A percentile compares a stretch with the other conserved stretches of the same genome.
Evolutionary conservation across 2,888 invertebrate genomes (phyloP).

Genomic region (Steinernema carpocapsae): DNA sequence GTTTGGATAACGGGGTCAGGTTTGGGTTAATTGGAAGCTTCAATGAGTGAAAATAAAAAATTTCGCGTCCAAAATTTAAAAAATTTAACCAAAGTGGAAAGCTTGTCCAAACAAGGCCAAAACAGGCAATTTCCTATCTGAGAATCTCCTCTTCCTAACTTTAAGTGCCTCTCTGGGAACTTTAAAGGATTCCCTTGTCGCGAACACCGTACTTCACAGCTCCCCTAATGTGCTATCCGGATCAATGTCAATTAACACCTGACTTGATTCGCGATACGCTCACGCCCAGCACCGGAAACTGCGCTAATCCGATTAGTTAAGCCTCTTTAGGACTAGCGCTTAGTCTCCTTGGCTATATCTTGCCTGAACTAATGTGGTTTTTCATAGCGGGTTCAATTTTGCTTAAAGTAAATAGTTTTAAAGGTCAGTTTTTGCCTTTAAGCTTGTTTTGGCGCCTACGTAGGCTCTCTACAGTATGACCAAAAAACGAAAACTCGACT

Average conservation of each 20-base stretch:
- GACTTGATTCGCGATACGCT: no score
- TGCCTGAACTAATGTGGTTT: no score
- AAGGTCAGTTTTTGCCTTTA: background rate
- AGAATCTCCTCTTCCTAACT: background rate
- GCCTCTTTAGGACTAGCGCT: background rate
- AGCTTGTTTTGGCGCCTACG: background rate
- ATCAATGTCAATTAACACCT: constrained; percentile 31
- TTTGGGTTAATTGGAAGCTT: no score
- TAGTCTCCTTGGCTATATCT: no score
- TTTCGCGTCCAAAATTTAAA: no score
- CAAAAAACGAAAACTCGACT: constrained; percentile 22
- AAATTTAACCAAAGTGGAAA: no score
- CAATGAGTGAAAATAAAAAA: no score
- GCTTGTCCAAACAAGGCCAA: no score
- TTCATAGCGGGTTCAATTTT: no score
- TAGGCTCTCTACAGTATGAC: no score
- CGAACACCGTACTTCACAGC: constrained; percentile 27
- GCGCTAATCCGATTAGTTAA: background rate
- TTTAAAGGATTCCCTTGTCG: background rate
- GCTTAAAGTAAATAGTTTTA: no score
- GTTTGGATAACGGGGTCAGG: background rate
- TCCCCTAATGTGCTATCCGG: background rate
- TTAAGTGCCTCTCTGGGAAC: constrained; percentile 27
- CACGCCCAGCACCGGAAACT: constrained; percentile 5
- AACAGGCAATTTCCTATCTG: background rate